Conservation (phyloP, 2,888 invertebrate genomes). For the Mesorhabditis spiculigera region DNA sequence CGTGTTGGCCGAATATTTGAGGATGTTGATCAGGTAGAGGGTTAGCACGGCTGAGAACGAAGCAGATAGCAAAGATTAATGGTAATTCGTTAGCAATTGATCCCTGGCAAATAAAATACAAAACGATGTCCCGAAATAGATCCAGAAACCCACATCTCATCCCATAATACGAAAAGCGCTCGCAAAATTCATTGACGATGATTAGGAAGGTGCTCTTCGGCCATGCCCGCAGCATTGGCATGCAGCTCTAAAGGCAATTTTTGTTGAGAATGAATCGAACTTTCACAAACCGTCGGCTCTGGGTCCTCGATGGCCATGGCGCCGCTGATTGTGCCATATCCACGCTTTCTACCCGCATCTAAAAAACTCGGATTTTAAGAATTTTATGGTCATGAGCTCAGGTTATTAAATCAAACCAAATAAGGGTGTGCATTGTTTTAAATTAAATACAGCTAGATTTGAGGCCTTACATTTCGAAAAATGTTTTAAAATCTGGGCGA, state of each 20-base stretch:
- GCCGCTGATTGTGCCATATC: background rate
- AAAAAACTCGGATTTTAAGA: background rate
- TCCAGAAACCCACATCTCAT: conserved; percentile 72
- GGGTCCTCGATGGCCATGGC: background rate
- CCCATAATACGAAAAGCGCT: conserved; percentile 92
- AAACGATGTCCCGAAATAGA: background rate
- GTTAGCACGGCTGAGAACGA: conserved; percentile 77
- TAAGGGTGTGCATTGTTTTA: too few relatives aligned
- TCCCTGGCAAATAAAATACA: background rate
- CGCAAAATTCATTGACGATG: conserved; percentile 92
- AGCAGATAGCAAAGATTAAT: background rate
- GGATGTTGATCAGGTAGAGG: conserved; percentile 77
- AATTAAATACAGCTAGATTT: too few relatives aligned
- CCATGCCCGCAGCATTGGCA: conserved; percentile 31
- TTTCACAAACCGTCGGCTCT: background rate
- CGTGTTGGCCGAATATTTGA: conserved; percentile 72
- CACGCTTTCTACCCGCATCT: background rate
- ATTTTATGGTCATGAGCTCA: too few relatives aligned
- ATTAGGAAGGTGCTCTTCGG: conserved; percentile 64
- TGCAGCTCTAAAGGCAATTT: background rate
- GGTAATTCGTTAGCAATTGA: background rate
- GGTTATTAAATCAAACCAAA: too few relatives aligned
- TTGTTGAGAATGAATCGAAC: background rate
- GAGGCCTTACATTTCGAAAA: too few relatives aligned
- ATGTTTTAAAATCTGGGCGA: too few relatives aligned